Evolutionary conservation across 2,797 vertebrate species (phyloP), one percentile per base, ranked within the genome.

Genomic region (Pristis pectinata): DNA sequence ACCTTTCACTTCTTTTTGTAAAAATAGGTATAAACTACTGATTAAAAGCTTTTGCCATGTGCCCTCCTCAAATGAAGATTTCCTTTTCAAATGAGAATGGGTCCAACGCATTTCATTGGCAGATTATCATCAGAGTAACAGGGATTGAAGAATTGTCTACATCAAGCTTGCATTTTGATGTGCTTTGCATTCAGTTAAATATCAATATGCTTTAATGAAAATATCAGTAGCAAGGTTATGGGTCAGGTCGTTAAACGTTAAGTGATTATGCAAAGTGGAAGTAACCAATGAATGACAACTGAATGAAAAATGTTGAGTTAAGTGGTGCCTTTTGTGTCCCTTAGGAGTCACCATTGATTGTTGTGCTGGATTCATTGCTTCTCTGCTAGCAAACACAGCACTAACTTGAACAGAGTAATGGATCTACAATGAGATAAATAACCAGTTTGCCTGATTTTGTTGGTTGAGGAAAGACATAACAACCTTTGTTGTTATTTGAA

Each of bases 221-320:
- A 41, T 49, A 93, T 49, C 41, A 30, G 22, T 67, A 93, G 41
- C 92, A 61, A 64, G 34, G 11, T 27, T 30, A 85, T 85, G 49
- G 37, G 37, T 93, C 92, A 70, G 37, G 67, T 44, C 67, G 41
- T 72, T 49, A 24, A 93, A 49, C 24, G 17, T 10, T 72, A 70
- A 93, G 30, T 34, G 70, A 53, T 30, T 41, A 72, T 93, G 67
- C 41, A 93, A 93, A 70, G 70, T 34, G 72, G 41, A 93, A 93
- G 67, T 93, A 74, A 53, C 92, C 67, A 49, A 30, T 74, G 41
- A 61, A n/a, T 10, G 22, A 19, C 13, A 64, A 64, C 61, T 37
- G 61, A 91, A 91, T n/a, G n/a, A 91, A 91, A 53, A 59, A 59
- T 56, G n/a, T 37, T 19, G 34, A 61, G 7, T 91, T 64, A 91